phyloP scores from a whole-genome alignment of 2,113 vertebrate genomes.

The Fukomys damarensis region DNA sequence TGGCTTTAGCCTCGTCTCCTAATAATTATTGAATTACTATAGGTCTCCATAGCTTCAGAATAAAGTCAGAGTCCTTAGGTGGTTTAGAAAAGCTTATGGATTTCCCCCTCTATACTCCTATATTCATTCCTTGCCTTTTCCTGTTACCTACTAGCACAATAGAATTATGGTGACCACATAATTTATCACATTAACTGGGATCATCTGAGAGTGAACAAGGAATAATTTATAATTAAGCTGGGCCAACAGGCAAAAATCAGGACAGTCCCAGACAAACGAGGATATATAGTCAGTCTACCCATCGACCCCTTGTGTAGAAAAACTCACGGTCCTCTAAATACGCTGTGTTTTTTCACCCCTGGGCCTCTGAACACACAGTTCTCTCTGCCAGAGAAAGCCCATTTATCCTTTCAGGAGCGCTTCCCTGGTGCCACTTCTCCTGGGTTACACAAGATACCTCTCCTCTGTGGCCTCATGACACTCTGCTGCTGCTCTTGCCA shows the following conservation, averaged over 20 bases:
- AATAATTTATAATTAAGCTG: constrained; percentile 57
- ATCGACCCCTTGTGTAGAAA: background rate
- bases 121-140: background rate
- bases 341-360: background rate
- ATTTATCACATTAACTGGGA: constrained; percentile 4
- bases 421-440: background rate
- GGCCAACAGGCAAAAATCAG: background rate
- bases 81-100: background rate
- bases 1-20: background rate
- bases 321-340: background rate
- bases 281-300: background rate
- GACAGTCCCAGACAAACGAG: background rate
- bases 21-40: background rate
- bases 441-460: background rate
- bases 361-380: constrained; percentile 28
- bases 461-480: background rate
- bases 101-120: background rate
- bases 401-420: background rate
- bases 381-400: background rate
- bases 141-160: background rate
- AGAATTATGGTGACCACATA: background rate
- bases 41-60: background rate
- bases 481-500: background rate
- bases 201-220: background rate
- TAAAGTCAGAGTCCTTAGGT: background rate